phyloP scores from a whole-genome alignment of 1,140 invertebrate species.

The Drosophila saltans region DNA sequence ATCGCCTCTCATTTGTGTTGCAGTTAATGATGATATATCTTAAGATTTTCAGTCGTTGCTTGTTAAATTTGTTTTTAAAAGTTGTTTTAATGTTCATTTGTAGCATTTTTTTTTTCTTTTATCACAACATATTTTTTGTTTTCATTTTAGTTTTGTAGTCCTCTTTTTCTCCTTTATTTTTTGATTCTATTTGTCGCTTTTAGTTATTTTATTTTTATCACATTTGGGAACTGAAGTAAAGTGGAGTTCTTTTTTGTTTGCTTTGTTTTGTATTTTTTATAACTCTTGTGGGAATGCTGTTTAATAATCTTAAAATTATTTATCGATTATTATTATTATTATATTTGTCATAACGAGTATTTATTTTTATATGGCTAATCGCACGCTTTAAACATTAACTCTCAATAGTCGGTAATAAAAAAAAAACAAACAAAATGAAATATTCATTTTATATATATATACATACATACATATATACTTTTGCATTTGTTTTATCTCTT shows the following conservation, averaged over 20 bases:
- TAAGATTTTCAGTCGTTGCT: slow-evolving; percentile 39
- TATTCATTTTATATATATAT: slow-evolving; percentile 30
- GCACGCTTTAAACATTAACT: slow-evolving; percentile 40
- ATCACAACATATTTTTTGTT: slow-evolving; percentile 25
- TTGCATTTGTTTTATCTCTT: slow-evolving; percentile 17
- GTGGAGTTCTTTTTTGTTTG: slow-evolving; percentile 28
- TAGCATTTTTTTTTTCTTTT: slow-evolving; percentile 16
- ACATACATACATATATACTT: background rate
- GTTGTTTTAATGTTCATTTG: slow-evolving; percentile 26
- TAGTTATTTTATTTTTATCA: slow-evolving; percentile 43
- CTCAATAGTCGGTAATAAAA: slow-evolving; percentile 12
- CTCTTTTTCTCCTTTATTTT: background rate
- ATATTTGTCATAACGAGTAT: background rate
- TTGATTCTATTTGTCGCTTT: slow-evolving; percentile 4
- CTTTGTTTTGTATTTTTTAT: slow-evolving; percentile 43
- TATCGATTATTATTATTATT: slow-evolving; percentile 23
- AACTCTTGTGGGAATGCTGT: slow-evolving; percentile 65
- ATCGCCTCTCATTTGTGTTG: slow-evolving; percentile 31
- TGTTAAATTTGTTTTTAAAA: slow-evolving; percentile 15
- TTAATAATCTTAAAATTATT: slow-evolving; percentile 38
- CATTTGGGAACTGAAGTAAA: slow-evolving; percentile 32
- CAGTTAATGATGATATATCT: slow-evolving; percentile 13
- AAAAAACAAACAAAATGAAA: slow-evolving; percentile 58
- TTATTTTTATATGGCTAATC: slow-evolving; percentile 39
- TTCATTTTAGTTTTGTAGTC: background rate